phyloP scores from a whole-genome alignment of 2,888 invertebrate species.

The Cotesia congregata region DNA sequence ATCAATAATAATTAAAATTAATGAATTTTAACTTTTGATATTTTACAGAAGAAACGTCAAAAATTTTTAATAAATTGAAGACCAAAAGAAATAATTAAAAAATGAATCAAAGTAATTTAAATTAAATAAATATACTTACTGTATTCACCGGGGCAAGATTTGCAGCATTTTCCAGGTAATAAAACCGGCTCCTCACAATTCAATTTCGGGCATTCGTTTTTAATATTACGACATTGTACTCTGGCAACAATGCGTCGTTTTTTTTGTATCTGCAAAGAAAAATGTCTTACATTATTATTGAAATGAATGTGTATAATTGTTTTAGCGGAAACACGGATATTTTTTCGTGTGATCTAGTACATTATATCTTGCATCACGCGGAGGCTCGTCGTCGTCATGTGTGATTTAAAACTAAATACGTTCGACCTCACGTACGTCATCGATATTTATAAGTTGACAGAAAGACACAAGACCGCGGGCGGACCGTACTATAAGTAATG shows the following conservation, averaged over 20 bases:
- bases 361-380: constrained; percentile 19
- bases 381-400: constrained; percentile 34
- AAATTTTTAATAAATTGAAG: too few relatives aligned
- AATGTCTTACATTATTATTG: constrained; percentile 5
- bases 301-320: constrained; percentile 16
- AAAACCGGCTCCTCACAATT: constrained; percentile 89
- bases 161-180: constrained; percentile 90
- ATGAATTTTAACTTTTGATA: too few relatives aligned
- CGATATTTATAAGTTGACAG: constrained; percentile 37
- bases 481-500: constrained; percentile 13
- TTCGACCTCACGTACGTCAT: constrained; percentile 39
- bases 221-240: constrained; percentile 91
- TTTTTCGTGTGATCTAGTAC: not conserved
- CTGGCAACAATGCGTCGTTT: constrained; percentile 90
- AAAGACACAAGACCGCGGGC: constrained; percentile 14
- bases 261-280: constrained; percentile 81
- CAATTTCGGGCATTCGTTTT: constrained; percentile 91
- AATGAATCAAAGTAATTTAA: too few relatives aligned
- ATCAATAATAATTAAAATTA: too few relatives aligned
- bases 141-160: constrained; percentile 88
- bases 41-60: too few relatives aligned
- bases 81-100: too few relatives aligned
- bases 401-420: constrained; percentile 30
- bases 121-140: constrained; percentile 73
- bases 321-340: constrained; percentile 3